A percentile compares a stretch with the other conserved stretches of the same genome.
These are phyloP conservation scores for Elachura formosa DNA, from an alignment of 2,113 vertebrate species.

Conservation along the genomic window DNA sequence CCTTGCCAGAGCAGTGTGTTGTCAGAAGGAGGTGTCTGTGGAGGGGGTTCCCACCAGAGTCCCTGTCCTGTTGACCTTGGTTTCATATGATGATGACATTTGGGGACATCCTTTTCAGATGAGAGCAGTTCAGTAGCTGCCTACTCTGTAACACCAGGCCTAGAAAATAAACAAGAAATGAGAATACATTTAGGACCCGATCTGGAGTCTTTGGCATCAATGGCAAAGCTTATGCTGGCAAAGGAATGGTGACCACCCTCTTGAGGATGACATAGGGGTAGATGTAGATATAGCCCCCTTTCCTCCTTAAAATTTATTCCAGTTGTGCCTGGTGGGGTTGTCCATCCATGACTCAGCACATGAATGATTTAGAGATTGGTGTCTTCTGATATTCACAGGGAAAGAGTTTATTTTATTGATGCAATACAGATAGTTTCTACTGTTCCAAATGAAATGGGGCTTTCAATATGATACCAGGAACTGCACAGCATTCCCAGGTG, in stretches of 20 bases:
- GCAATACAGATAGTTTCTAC: background rate
- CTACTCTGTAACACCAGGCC: background rate
- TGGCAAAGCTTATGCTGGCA: background rate
- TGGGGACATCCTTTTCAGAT: background rate
- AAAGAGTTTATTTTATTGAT: background rate
- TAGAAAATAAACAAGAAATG: background rate
- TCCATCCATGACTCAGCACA: background rate
- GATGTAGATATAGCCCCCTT: background rate
- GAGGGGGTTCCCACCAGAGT: background rate
- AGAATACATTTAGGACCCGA: background rate
- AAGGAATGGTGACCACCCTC: background rate
- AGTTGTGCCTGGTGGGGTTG: accelerated
- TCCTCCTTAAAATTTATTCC: background rate
- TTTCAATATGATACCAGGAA: background rate
- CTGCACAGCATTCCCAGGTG: background rate
- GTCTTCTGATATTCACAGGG: background rate
- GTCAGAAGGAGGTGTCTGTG: background rate
- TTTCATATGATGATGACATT: background rate
- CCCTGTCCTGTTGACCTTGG: background rate
- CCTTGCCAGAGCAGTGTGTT: background rate
- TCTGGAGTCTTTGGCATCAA: background rate
- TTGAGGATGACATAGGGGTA: background rate
- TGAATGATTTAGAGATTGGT: background rate
- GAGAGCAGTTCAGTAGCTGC: background rate
- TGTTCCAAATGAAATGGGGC: background rate